Percentiles rank a stretch among this genome's conserved stretches.
These are phyloP conservation scores for Xiphydria camelus DNA, from an alignment of 2,888 invertebrate species.

Conservation along the genomic window DNA sequence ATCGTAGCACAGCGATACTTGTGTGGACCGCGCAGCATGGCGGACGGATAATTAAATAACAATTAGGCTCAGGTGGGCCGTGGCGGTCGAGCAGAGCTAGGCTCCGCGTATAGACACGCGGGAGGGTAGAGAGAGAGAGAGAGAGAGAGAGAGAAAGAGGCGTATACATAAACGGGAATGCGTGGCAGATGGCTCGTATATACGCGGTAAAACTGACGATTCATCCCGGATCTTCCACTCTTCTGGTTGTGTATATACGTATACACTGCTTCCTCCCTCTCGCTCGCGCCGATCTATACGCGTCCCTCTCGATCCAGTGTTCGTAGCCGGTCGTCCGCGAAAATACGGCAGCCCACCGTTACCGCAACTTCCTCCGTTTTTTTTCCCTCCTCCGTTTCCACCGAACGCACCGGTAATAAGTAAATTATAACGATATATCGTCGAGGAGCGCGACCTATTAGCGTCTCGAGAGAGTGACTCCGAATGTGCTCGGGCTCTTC, in stretches of 20 bases:
- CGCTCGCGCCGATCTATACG: conserved; percentile 16
- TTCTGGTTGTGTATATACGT: conserved; percentile 14
- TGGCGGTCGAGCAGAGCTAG: conserved; percentile 21
- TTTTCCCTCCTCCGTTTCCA: conserved; percentile 31
- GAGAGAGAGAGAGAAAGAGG: conserved; percentile 13
- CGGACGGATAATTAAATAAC: conserved; percentile 53
- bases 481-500: no score
- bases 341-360: conserved; percentile 44
- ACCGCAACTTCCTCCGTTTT: conserved; percentile 45
- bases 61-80: conserved; percentile 50
- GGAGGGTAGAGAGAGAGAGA: conserved; percentile 12
- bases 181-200: conserved; percentile 25
- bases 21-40: conserved; percentile 53
- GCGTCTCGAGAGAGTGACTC: no score
- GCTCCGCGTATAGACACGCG: conserved; percentile 1
- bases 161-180: conserved; percentile 11
- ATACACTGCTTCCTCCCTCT: conserved; percentile 12
- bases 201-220: conserved; percentile 37
- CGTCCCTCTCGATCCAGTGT: conserved; percentile 18
- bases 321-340: conserved; percentile 42
- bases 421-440: conserved; percentile 24
- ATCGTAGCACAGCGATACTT: conserved; percentile 50
- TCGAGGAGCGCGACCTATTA: no score
- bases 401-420: conserved; percentile 18
- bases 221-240: conserved; percentile 37